These are phyloP conservation scores for Matsumurasca onukii DNA, from an alignment of 1,140 invertebrate species.

Conservation along the genomic window DNA sequence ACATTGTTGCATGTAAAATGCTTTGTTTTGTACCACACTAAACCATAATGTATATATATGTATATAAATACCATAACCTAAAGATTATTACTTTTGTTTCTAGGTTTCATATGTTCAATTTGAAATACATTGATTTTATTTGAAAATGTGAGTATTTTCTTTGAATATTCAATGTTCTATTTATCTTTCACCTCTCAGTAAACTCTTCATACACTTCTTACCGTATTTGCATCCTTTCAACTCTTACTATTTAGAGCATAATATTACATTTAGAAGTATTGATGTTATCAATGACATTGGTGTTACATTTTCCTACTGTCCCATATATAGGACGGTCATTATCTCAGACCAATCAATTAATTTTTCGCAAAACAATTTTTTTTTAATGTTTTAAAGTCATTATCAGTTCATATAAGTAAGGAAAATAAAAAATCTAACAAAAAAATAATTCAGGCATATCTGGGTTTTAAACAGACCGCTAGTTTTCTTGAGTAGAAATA, in stretches of 20 bases:
- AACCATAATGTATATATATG: no score
- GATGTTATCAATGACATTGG: no score
- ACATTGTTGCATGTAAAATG: constrained; percentile 9
- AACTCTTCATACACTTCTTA: neutral
- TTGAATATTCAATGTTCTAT: neutral
- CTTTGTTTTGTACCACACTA: no score
- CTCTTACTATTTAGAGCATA: no score
- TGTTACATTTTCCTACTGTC: no score
- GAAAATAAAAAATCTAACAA: neutral
- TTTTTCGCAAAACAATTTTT: neutral
- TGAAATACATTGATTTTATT: no score
- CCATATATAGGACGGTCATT: neutral
- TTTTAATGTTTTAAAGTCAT: neutral
- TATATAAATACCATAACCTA: neutral
- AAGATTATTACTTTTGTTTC: neutral
- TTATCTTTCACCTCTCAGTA: no score
- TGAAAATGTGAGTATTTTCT: neutral
- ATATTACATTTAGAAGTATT: no score
- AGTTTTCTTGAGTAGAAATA: no score
- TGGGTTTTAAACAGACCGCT: no score
- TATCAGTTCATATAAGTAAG: neutral
- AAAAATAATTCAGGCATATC: constrained; percentile 12
- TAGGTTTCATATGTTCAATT: no score
- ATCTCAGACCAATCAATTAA: neutral
- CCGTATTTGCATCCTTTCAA: neutral